These are phyloP conservation scores for Empis livida DNA, from an alignment of 2,888 invertebrate species.

Conservation along the genomic window DNA sequence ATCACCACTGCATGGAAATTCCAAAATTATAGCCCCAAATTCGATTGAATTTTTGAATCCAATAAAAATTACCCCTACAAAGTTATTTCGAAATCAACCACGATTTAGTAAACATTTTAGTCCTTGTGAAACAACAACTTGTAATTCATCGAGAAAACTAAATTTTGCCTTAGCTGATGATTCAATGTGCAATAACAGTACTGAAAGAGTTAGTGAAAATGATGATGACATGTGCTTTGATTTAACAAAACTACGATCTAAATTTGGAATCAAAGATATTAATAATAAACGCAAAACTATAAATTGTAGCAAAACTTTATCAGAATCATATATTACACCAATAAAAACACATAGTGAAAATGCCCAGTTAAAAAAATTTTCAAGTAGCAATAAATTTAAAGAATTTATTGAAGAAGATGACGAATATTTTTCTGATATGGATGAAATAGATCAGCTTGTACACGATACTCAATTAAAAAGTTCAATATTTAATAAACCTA, in stretches of 20 bases:
- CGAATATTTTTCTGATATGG: slow-evolving; percentile 15
- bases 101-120: too few relatives aligned
- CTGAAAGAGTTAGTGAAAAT: background rate
- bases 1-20: too few relatives aligned
- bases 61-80: too few relatives aligned
- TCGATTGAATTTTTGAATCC: too few relatives aligned
- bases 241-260: slow-evolving; percentile 14
- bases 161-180: too few relatives aligned
- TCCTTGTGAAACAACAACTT: too few relatives aligned
- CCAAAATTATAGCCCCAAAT: too few relatives aligned
- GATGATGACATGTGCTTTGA: background rate
- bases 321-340: slow-evolving; percentile 21
- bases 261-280: slow-evolving; percentile 23
- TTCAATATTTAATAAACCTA: slow-evolving; percentile 14
- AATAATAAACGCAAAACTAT: background rate
- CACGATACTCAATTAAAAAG: slow-evolving; percentile 13
- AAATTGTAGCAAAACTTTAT: slow-evolving; percentile 15
- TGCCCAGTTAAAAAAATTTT: slow-evolving; percentile 14
- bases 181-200: too few relatives aligned
- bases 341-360: background rate
- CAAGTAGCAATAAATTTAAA: slow-evolving; percentile 14
- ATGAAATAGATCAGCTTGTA: slow-evolving; percentile 29
- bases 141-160: too few relatives aligned
- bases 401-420: slow-evolving; percentile 17
- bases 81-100: too few relatives aligned